Evolutionary conservation across 2,113 vertebrate species (phyloP), one percentile per base, ranked within the genome.

Genomic region (Amphiprion ocellaris): DNA sequence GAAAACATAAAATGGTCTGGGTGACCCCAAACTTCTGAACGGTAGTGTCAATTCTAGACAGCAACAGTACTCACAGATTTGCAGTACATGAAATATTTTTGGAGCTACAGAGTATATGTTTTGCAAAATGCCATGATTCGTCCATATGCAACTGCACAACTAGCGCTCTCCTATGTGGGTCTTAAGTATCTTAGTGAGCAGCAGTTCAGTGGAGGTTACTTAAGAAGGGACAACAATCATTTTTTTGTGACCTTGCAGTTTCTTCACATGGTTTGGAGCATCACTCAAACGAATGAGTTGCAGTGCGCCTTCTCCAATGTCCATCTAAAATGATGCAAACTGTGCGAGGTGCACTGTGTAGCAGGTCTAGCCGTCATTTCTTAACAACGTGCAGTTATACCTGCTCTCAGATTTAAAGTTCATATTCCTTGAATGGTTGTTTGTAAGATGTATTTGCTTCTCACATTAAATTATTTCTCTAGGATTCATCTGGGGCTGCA

Each of bases 81-180:
- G 14, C 41, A 44, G 41, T 14, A 44, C 4, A 26, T 41, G 7
- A 59, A 64, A 39, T 41, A 77, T 50, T 50, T 44, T 10, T 7
- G 9, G 33, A 37, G 33, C 33, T 9, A 37, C 33, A 9, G 47
- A 49, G 16, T 49, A 2, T 49, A 6, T 1, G 19, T 63, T 69
- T 17, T 14, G 9, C 69, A 0, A 9, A 69, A 33, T 9, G 33
- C 53, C 28, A 64, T 50, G 14, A 33, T 58, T 79, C 41, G 76
- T 79, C 19, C n/a, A 54, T 33, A 63, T 56, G 21, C 19, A 54
- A 67, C 71, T 73, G 69, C 44, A 37, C 12, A 58, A 56, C n/a
- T 41, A 59, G 68, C 58, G 21, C 33, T 58, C 30, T 52, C 52
- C 26, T 60, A 65, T 63, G 49, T 10, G 14, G 33, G 49, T 37